A percentile compares a stretch with the other conserved stretches of the same genome.
Conservation (phyloP, 2,113 vertebrate genomes). For the Laticauda colubrina region DNA sequence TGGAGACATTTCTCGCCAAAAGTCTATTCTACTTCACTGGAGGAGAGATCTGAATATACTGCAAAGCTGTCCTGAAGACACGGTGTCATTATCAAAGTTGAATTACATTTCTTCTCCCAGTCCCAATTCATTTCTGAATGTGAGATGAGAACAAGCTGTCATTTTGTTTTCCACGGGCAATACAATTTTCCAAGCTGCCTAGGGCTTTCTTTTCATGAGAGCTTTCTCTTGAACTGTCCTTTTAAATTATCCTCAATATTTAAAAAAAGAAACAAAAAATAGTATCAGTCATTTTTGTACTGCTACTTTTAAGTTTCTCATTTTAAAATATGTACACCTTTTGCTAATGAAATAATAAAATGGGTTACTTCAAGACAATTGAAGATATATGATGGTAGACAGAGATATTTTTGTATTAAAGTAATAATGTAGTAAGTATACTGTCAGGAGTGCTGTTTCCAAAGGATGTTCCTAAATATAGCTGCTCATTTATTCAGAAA, state of each 20-base stretch:
- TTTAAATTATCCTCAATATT: neutral
- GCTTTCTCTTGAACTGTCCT: neutral
- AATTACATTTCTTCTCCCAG: neutral
- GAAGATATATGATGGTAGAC: neutral
- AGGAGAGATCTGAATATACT: neutral
- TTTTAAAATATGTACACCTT: neutral
- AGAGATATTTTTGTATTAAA: conserved; percentile 36
- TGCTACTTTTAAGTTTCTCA: neutral
- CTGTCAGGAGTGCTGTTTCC: conserved; percentile 37
- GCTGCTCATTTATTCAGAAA: conserved; percentile 62
- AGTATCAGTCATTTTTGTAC: neutral
- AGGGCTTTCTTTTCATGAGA: neutral
- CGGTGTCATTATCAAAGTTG: neutral
- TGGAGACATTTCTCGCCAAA: neutral
- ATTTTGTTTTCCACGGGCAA: neutral
- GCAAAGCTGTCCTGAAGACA: neutral
- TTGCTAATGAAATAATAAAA: neutral
- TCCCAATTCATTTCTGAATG: neutral
- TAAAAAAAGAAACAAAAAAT: neutral
- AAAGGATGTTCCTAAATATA: conserved; percentile 63
- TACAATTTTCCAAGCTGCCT: neutral
- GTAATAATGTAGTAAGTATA: conserved; percentile 41
- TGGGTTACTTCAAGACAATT: neutral
- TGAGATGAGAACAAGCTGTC: neutral
- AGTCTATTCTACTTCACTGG: neutral